Evolutionary conservation across 2,888 invertebrate species (phyloP).

Genomic region (Pollenia amentaria): DNA sequence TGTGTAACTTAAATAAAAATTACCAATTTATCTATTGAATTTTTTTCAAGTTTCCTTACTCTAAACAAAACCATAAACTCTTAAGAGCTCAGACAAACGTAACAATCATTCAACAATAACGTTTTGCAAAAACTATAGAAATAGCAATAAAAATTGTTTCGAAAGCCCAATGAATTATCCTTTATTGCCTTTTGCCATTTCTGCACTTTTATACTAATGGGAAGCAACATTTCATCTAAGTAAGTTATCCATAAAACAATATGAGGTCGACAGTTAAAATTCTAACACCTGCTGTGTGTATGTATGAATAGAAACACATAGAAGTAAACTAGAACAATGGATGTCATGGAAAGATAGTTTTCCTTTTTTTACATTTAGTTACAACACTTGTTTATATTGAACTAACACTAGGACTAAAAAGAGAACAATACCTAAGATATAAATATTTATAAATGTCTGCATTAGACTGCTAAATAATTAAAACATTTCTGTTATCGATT

Average conservation of each 20-base stretch:
- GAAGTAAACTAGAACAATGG: not conserved
- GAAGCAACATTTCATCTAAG: constrained; percentile 49
- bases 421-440: not conserved
- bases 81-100: constrained; percentile 39
- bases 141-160: constrained; percentile 59
- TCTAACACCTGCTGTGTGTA: constrained; percentile 60
- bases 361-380: not conserved
- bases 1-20: constrained; percentile 10
- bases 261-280: constrained; percentile 51
- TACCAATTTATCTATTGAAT: constrained; percentile 10
- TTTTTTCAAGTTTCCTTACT: constrained; percentile 6
- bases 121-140: constrained; percentile 40
- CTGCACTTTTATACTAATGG: constrained; percentile 50
- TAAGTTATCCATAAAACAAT: constrained; percentile 58
- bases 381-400: not conserved
- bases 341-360: not conserved
- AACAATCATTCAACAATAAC: constrained; percentile 60
- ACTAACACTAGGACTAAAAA: not conserved
- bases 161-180: constrained; percentile 63
- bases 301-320: constrained; percentile 17
- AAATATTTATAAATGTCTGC: not conserved
- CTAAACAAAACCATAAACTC: constrained; percentile 32
- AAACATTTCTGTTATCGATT: not conserved
- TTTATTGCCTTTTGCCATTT: constrained; percentile 53
- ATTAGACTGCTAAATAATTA: not conserved